Percentiles rank a stretch among this genome's conserved stretches.
These are phyloP conservation scores for Zonotrichia leucophrys DNA, from an alignment of 2,113 vertebrate species.

Conservation along the genomic window DNA sequence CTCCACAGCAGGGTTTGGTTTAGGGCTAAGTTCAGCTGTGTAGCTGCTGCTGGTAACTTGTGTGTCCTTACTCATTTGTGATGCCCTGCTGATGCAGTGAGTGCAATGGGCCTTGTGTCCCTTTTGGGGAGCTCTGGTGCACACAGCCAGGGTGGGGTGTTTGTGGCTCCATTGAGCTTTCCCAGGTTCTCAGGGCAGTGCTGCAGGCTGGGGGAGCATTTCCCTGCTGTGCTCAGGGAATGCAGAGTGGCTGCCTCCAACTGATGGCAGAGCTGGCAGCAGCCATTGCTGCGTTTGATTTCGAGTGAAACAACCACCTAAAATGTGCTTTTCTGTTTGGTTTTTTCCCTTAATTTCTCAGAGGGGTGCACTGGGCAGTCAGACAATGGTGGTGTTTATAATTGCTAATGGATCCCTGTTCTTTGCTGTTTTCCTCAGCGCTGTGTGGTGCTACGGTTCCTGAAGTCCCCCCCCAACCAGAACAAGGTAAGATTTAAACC, in stretches of 20 bases:
- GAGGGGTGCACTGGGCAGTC: neutral
- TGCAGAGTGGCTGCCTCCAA: neutral
- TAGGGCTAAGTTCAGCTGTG: neutral
- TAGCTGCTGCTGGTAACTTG: neutral
- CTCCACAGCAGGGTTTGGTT: neutral
- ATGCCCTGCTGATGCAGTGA: neutral
- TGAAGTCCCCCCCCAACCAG: slow-evolving; percentile 87
- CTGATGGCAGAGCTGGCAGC: neutral
- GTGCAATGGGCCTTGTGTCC: neutral
- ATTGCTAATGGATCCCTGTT: neutral
- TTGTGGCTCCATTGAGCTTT: neutral
- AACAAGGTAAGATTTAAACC: slow-evolving; percentile 77
- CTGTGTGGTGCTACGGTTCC: slow-evolving; percentile 89
- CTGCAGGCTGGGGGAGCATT: neutral
- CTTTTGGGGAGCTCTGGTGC: neutral
- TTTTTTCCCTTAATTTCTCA: neutral
- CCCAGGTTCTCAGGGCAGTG: neutral
- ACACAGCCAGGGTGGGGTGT: neutral
- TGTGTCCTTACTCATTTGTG: neutral
- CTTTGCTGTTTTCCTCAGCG: slow-evolving; percentile 73
- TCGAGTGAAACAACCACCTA: neutral
- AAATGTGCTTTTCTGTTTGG: neutral
- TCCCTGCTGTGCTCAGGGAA: neutral
- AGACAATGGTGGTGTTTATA: neutral
- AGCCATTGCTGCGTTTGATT: neutral